Conservation (phyloP, 2,797 vertebrate species). For the Gymnopithys bicolor region DNA sequence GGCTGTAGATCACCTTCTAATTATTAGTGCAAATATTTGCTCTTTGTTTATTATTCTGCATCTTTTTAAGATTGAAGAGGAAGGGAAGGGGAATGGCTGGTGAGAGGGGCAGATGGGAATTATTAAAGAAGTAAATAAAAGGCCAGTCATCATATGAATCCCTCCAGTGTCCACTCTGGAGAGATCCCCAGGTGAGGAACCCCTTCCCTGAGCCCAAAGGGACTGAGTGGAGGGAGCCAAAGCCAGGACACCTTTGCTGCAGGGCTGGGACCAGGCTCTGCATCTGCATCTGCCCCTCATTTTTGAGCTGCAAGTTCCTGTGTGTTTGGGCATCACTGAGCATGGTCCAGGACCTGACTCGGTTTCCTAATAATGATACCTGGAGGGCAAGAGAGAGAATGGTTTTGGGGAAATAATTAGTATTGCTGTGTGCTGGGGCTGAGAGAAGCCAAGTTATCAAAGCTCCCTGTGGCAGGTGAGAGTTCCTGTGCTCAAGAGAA, state of each 20-base stretch:
- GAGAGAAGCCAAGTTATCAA: not conserved
- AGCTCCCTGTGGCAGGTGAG: not conserved
- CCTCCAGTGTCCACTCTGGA: not conserved
- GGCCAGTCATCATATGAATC: not conserved
- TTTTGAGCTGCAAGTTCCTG: fast-evolving
- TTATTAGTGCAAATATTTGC: slow-evolving; percentile 36
- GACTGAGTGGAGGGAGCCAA: fast-evolving
- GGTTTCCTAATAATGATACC: not conserved
- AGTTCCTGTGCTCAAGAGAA: not conserved
- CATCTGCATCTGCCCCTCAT: not conserved
- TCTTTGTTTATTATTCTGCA: slow-evolving; percentile 24
- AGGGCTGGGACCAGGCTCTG: not conserved
- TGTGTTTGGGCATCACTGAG: not conserved
- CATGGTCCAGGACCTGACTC: not conserved
- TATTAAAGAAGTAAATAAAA: slow-evolving; percentile 45
- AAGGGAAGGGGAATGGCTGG: not conserved
- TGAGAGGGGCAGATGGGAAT: slow-evolving; percentile 19
- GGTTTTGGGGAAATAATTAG: not conserved
- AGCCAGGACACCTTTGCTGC: not conserved
- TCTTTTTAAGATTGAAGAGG: not conserved
- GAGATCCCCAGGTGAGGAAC: not conserved
- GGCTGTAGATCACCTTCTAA: not conserved
- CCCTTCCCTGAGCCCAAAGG: not conserved
- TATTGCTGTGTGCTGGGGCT: not conserved
- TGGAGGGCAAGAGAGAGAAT: not conserved